Evolutionary conservation across 1,140 invertebrate genomes (phyloP).

Genomic region (Zaprionus inermis): DNA sequence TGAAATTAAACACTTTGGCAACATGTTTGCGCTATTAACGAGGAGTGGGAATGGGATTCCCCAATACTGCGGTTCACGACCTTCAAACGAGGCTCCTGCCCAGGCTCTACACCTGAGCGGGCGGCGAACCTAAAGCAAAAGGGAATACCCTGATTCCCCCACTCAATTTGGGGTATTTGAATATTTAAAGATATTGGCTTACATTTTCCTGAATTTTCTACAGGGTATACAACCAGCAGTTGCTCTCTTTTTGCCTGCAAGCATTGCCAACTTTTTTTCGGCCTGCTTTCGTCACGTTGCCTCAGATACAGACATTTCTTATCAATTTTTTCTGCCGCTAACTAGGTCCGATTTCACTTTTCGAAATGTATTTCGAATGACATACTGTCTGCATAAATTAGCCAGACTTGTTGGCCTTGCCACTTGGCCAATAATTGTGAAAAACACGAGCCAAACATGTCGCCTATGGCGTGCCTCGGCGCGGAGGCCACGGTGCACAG

Average conservation of each 20-base stretch:
- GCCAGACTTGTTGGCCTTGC: constrained; percentile 28
- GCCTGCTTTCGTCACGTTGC: constrained; percentile 30
- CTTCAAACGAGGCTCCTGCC: neutral
- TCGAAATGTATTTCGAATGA: constrained; percentile 39
- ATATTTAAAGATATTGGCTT: neutral
- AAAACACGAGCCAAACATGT: constrained; percentile 39
- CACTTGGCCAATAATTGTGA: constrained; percentile 31
- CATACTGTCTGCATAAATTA: constrained; percentile 65
- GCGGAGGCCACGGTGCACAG: constrained; percentile 16
- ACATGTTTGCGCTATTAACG: constrained; percentile 12
- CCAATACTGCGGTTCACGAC: neutral
- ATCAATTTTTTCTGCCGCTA: constrained; percentile 4
- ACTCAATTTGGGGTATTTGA: neutral
- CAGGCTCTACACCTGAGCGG: neutral
- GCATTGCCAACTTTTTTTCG: constrained; percentile 48
- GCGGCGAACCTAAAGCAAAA: neutral
- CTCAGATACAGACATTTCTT: neutral
- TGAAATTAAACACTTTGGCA: constrained; percentile 57
- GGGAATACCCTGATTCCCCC: neutral
- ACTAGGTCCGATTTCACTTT: constrained; percentile 2
- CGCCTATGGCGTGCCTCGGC: constrained; percentile 30
- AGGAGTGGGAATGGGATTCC: neutral
- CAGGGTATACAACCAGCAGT: neutral
- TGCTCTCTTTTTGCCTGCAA: neutral
- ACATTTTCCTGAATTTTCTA: neutral